Evolutionary conservation across 2,797 vertebrate genomes (phyloP).

Genomic region (Poecilia picta): DNA sequence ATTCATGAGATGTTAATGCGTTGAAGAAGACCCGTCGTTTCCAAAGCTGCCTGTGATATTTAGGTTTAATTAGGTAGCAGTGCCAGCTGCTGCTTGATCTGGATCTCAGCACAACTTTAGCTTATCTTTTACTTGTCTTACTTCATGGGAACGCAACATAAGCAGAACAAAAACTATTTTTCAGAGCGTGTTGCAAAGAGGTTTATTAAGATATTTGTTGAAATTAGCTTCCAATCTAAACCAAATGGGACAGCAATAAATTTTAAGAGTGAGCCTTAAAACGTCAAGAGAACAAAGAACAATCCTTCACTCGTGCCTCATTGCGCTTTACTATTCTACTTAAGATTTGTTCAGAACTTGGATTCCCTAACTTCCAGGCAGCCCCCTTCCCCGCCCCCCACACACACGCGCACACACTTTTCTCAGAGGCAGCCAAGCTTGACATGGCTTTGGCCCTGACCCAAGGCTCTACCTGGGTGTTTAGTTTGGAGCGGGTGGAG

Average conservation of each 20-base stretch:
- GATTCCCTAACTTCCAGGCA: background rate
- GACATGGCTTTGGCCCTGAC: conserved; percentile 81
- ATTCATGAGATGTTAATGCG: conserved; percentile 80
- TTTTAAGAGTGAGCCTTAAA: background rate
- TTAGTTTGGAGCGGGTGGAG: conserved; percentile 72
- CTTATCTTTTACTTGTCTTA: background rate
- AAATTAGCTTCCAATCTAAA: background rate
- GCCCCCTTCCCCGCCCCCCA: background rate
- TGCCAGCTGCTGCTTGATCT: conserved; percentile 47
- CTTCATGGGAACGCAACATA: background rate
- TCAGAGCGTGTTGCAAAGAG: background rate
- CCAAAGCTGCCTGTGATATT: conserved; percentile 55
- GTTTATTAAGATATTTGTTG: background rate
- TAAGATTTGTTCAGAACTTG: background rate
- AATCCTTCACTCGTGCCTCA: background rate
- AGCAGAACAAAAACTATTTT: background rate
- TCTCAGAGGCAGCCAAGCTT: conserved; percentile 24
- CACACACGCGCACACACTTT: background rate
- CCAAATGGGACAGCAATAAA: background rate
- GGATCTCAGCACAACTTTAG: background rate
- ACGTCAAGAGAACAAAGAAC: background rate
- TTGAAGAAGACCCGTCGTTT: conserved; percentile 61
- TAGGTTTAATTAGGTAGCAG: conserved; percentile 58
- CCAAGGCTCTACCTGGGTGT: conserved; percentile 73
- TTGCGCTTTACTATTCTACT: background rate